Evolutionary conservation across 2,888 invertebrate species (phyloP).

Genomic region (Hetaerina titia): DNA sequence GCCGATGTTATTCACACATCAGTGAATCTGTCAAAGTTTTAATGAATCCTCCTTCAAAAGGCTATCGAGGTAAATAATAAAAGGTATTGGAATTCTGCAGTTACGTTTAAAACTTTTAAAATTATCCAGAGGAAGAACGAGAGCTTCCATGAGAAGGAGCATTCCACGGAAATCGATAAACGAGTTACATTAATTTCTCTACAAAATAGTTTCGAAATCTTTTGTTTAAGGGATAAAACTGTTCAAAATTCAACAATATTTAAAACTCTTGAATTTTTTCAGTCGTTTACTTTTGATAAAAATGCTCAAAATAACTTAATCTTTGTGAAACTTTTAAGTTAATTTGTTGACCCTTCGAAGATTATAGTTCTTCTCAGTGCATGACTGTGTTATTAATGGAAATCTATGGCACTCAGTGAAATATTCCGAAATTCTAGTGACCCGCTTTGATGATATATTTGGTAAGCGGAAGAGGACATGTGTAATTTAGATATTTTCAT

Average conservation of each 20-base stretch:
- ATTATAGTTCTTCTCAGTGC: too few relatives aligned
- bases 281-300: too few relatives aligned
- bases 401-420: too few relatives aligned
- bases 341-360: too few relatives aligned
- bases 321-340: too few relatives aligned
- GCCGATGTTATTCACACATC: conserved; percentile 9
- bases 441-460: too few relatives aligned
- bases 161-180: conserved; percentile 17
- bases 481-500: too few relatives aligned
- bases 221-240: not conserved
- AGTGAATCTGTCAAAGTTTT: not conserved
- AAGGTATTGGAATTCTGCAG: not conserved
- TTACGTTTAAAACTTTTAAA: not conserved
- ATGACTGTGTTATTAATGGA: too few relatives aligned
- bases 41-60: not conserved
- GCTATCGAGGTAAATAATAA: conserved; percentile 17
- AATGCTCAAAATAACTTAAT: too few relatives aligned
- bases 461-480: too few relatives aligned
- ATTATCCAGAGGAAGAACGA: conserved; percentile 2
- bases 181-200: not conserved
- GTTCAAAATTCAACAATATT: not conserved
- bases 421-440: too few relatives aligned
- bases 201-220: not conserved
- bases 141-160: not conserved
- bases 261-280: too few relatives aligned